Evolutionary conservation across 2,113 vertebrate species (phyloP).

Genomic region (Tragelaphus buxtoni): DNA sequence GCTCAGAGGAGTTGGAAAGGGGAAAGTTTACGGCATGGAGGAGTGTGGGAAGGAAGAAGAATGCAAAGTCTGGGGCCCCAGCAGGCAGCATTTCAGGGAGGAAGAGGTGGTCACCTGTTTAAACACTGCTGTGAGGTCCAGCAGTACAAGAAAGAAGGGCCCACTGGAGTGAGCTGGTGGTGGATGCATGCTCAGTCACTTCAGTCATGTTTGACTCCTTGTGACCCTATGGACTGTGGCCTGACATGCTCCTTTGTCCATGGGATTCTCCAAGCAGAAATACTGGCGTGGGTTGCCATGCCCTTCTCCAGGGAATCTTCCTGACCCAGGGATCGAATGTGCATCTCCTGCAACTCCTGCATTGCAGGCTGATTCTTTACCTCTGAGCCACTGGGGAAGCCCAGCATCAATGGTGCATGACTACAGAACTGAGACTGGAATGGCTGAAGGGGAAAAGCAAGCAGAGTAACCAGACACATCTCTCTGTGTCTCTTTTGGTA

Average conservation of each 20-base stretch:
- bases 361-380: neutral
- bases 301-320: neutral
- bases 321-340: neutral
- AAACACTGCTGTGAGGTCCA: neutral
- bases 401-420: neutral
- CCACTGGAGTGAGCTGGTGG: neutral
- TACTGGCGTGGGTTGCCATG: neutral
- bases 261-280: neutral
- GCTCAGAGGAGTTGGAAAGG: neutral
- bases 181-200: neutral
- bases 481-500: neutral
- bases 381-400: neutral
- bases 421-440: neutral
- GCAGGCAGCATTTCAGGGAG: neutral
- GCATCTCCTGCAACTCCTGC: neutral
- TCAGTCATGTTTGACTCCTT: neutral
- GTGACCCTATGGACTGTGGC: neutral
- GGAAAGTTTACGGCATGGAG: neutral
- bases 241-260: neutral
- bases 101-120: neutral
- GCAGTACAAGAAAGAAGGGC: neutral
- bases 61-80: neutral
- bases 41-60: neutral
- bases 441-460: neutral
- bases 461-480: neutral